phyloP scores from a whole-genome alignment of 2,797 vertebrate genomes.

The Lerista edwardsae region DNA sequence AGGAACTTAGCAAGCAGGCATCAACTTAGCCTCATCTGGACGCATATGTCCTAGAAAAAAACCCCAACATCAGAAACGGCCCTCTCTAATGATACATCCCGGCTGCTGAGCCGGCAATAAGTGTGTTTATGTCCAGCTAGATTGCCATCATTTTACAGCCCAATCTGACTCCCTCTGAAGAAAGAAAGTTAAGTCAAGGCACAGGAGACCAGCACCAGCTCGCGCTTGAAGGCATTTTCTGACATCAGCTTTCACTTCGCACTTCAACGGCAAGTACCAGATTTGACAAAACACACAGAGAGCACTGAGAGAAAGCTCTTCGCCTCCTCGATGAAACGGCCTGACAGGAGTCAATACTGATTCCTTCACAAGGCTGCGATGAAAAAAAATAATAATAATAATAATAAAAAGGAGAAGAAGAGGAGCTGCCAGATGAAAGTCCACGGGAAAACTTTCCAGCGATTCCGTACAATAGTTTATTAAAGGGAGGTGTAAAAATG shows the following conservation, averaged over 20 bases:
- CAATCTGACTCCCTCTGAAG: slow-evolving; percentile 44
- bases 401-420: slow-evolving; percentile 43
- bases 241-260: slow-evolving; percentile 88
- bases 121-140: slow-evolving; percentile 69
- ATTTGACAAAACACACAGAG: slow-evolving; percentile 86
- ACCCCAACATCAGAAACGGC: slow-evolving; percentile 68
- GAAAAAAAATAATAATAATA: neutral
- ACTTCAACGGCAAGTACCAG: slow-evolving; percentile 79
- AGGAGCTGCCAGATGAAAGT: slow-evolving; percentile 76
- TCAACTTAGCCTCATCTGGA: slow-evolving; percentile 50
- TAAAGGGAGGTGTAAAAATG: slow-evolving; percentile 66
- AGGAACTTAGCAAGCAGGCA: slow-evolving; percentile 28
- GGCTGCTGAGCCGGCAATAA: slow-evolving; percentile 73
- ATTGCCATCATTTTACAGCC: slow-evolving; percentile 70
- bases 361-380: slow-evolving; percentile 76
- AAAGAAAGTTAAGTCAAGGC: slow-evolving; percentile 44
- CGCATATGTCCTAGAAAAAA: slow-evolving; percentile 60
- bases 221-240: slow-evolving; percentile 81
- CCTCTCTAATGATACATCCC: slow-evolving; percentile 73
- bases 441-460: slow-evolving; percentile 68
- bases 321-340: slow-evolving; percentile 71
- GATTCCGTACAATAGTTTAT: slow-evolving; percentile 61
- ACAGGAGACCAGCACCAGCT: slow-evolving; percentile 81
- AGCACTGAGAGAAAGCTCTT: slow-evolving; percentile 75
- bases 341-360: slow-evolving; percentile 85